Base-by-base conservation (phyloP, 2,888 invertebrate genomes). In the Polyommatus iphigenia region DNA sequence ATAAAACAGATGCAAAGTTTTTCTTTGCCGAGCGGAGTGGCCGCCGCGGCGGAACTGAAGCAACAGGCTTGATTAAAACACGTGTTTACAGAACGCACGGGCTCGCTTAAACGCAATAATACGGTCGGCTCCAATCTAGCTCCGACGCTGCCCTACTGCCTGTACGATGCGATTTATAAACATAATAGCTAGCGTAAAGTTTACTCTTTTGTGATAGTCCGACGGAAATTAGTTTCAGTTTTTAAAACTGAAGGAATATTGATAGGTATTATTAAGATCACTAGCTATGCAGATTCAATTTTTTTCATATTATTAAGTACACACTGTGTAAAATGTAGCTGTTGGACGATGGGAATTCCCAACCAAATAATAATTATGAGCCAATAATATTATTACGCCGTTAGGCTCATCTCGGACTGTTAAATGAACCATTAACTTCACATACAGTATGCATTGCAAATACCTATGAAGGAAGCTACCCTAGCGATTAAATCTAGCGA, bases 1-100 rank as follows among this genome's bases (percentile, higher is more conserved):
- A 93, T 93, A 93, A 92, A 93, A 92, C 92, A 88, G 90, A 93
- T 93, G 93, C 93, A 93, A 93, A 94, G 93, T 93, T 93, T 92
- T 93, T 93, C 93, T 92, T 93, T 94, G 92, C 91, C 84, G 85
- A 91, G 89, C 87, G 87, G 88, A 87, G 87, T 87, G 88, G 90
- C 90, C 91, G 87, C 91, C 88, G 89, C 88, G 89, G 86, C 92
- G 93, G 93, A 92, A 88, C 88, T 86, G 89, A 87, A 91, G 93
- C 93, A 93, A 93, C 93, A 93, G 93, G 94, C 91, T 93, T 93
- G 92, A 94, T 94, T 94, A 94, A 94, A 94, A 93, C 91, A 93
- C 89, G 91, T 94, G 93, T 94, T 93, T 93, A 92, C 93, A 91
- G 87, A 87, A 91, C 91, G 92, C 93, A 91, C 89, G 85, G 88